These are phyloP conservation scores for Brachyalestes nurse DNA, from an alignment of 2,797 vertebrate genomes.

Conservation along the genomic window DNA sequence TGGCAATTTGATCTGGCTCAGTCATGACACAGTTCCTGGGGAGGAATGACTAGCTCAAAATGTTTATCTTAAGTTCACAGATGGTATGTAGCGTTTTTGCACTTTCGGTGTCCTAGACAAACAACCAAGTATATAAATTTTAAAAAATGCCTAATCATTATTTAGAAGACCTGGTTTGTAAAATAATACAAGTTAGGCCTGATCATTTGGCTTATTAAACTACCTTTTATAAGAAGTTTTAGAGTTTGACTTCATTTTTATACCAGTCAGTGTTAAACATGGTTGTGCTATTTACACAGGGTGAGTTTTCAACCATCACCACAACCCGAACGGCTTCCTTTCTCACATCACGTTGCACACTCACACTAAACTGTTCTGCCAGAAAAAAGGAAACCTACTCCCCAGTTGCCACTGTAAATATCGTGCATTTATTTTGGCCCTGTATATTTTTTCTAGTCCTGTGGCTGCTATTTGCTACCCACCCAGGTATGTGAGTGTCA, in stretches of 20 bases:
- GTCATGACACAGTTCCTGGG: constrained; percentile 10
- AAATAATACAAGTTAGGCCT: background rate
- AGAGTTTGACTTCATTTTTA: background rate
- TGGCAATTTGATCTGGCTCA: background rate
- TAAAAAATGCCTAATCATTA: background rate
- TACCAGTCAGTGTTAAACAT: background rate
- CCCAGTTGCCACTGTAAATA: no score
- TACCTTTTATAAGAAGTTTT: background rate
- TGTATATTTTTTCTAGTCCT: no score
- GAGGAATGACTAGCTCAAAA: constrained; percentile 16
- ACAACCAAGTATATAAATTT: background rate
- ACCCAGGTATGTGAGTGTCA: no score
- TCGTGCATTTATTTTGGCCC: no score
- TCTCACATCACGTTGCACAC: no score
- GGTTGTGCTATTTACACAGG: background rate
- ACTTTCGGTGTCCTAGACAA: constrained; percentile 3
- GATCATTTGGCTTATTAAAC: background rate
- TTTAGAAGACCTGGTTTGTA: background rate
- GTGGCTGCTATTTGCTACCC: no score
- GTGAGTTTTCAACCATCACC: background rate
- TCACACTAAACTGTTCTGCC: no score
- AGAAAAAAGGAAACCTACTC: no score
- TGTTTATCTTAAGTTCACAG: constrained; percentile 55
- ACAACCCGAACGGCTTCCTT: background rate
- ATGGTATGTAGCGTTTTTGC: constrained; percentile 16